phyloP scores from a whole-genome alignment of 2,888 invertebrate genomes.

The Antheraea assamensis region DNA sequence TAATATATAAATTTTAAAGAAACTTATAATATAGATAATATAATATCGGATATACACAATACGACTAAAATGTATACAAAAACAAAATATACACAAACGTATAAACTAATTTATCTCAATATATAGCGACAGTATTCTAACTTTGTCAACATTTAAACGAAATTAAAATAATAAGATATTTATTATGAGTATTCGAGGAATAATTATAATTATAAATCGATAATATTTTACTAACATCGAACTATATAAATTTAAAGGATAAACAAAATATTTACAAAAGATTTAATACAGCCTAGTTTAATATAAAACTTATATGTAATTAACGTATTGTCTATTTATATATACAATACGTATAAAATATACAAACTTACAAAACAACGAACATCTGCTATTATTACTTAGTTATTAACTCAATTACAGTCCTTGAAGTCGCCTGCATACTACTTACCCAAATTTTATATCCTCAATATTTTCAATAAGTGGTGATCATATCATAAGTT shows the following conservation, averaged over 20 bases:
- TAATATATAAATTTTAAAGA: slow-evolving; percentile 37
- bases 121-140: slow-evolving; percentile 40
- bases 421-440: background rate
- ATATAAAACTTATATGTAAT: background rate
- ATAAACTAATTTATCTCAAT: slow-evolving; percentile 45
- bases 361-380: slow-evolving; percentile 19
- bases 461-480: background rate
- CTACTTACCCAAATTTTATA: background rate
- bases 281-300: slow-evolving; percentile 14
- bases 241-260: slow-evolving; percentile 26
- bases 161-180: slow-evolving; percentile 33
- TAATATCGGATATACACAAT: slow-evolving; percentile 35
- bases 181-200: slow-evolving; percentile 46
- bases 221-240: slow-evolving; percentile 27
- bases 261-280: slow-evolving; percentile 45
- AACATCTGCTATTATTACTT: slow-evolving; percentile 22
- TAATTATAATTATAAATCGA: slow-evolving; percentile 34
- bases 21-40: slow-evolving; percentile 31
- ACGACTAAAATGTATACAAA: slow-evolving; percentile 34
- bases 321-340: background rate
- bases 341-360: slow-evolving; percentile 18
- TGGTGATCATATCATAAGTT: background rate
- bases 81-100: slow-evolving; percentile 34
- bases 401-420: slow-evolving; percentile 14
- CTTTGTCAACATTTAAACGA: slow-evolving; percentile 38